A percentile compares a stretch with the other conserved stretches of the same genome.
Evolutionary conservation across 2,113 vertebrate species (phyloP).

Genomic region (Odontesthes bonariensis): DNA sequence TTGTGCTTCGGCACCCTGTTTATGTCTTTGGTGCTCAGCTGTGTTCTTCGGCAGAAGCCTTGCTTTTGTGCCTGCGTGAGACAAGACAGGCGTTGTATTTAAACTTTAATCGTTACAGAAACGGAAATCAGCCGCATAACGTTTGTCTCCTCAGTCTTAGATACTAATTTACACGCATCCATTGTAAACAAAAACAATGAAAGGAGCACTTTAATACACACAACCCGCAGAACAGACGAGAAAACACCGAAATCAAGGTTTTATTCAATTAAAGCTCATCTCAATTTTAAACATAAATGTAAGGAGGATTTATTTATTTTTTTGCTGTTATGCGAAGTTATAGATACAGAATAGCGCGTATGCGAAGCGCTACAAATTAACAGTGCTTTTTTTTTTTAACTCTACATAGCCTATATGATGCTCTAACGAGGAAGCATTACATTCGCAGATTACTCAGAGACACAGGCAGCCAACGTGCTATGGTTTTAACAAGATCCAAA

Average conservation of each 20-base stretch:
- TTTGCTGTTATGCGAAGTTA: slow-evolving; percentile 49
- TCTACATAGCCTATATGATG: slow-evolving; percentile 13
- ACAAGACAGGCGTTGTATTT: slow-evolving; percentile 54
- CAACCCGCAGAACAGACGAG: background rate
- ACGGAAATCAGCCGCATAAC: background rate
- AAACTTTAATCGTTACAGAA: slow-evolving; percentile 48
- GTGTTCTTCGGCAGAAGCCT: slow-evolving; percentile 51
- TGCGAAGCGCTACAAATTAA: slow-evolving; percentile 19
- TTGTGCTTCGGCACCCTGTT: slow-evolving; percentile 60
- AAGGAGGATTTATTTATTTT: background rate
- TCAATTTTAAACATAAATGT: background rate
- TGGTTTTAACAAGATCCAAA: background rate
- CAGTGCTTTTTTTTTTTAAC: slow-evolving; percentile 28
- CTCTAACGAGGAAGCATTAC: slow-evolving; percentile 9
- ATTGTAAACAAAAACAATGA: slow-evolving; percentile 4
- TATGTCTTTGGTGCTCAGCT: slow-evolving; percentile 55
- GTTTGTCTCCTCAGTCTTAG: background rate
- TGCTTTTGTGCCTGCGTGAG: slow-evolving; percentile 73
- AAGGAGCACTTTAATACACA: background rate
- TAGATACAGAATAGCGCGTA: slow-evolving; percentile 37
- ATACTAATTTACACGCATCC: background rate
- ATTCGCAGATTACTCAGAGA: background rate
- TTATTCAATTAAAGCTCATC: slow-evolving; percentile 12
- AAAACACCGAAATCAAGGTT: slow-evolving; percentile 14
- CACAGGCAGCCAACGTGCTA: background rate